Base-by-base conservation (phyloP, 2,797 vertebrate genomes). In the Dendrocincla tyrannina region DNA sequence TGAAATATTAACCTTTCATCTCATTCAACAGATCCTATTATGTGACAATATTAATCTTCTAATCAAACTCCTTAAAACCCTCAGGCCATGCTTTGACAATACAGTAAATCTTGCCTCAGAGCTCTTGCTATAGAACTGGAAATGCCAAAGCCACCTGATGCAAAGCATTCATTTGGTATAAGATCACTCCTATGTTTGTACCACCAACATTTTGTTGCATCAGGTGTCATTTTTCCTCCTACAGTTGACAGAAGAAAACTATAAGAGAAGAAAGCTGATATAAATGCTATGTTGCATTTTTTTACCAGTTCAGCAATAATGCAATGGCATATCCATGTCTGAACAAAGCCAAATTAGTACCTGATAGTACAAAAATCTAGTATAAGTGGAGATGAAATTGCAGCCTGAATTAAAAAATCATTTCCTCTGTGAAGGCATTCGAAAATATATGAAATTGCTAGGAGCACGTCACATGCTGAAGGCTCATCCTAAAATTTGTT, bases 1-100 rank as follows among this genome's bases (percentile, higher is more conserved):
- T 91, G 89, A 96, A 96, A 89, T 93, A 96, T 47, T 93, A 92
- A 96, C 89, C 86, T 94, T 93, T 96, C 86, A 92, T 76, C 0
- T 1, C 35, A 76, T 91, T 87, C 67, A 92, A 62, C 63, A 93
- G 74, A 79, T 89, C 32, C 28, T 69, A 39, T 63, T 76, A 85
- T 66, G 37, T 89, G 89, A 87, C 84, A 82, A 81, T 73, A 93
- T 89, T 95, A 94, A 93, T 92, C 86, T 93, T 89, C 74, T 89
- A 92, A 94, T 96, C 91, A 91, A 93, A 42, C 66, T 89, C 37
- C 63, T 78, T 79, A 84, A 95, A 91, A 35, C 55, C 92, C 81
- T 89, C 30, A n/a, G 88, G 93, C 56, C 66, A 72, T 18, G 35
- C 23, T 27, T 62, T 94, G 83, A 88, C 77, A 86, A 74, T 42